Conservation (phyloP, 2,888 invertebrate genomes). For the Hybos culiciformis region DNA sequence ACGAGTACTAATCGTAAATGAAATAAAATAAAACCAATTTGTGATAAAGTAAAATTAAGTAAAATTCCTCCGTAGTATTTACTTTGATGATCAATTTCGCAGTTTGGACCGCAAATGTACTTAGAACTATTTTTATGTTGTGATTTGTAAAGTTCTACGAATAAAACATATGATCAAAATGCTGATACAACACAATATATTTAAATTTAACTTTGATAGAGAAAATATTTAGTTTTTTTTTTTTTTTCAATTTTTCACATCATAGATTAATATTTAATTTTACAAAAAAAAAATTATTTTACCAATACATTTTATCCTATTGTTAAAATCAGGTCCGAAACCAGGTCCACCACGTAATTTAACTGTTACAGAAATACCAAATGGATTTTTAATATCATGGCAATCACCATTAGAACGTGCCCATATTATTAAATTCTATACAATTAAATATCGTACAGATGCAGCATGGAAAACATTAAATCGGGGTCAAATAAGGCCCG, state of each 20-base stretch:
- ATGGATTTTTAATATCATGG: conserved; percentile 86
- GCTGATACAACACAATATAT: too few relatives aligned
- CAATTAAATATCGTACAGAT: conserved; percentile 82
- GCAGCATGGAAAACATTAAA: conserved; percentile 80
- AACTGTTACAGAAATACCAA: conserved; percentile 75
- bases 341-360: conserved; percentile 85
- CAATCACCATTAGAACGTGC: conserved; percentile 69
- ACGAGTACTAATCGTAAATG: too few relatives aligned
- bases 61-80: too few relatives aligned
- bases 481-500: conserved; percentile 75
- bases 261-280: background rate
- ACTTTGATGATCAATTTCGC: too few relatives aligned
- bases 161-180: too few relatives aligned
- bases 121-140: too few relatives aligned
- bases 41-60: too few relatives aligned
- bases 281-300: background rate
- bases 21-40: too few relatives aligned
- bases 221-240: conserved; percentile 5
- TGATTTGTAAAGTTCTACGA: too few relatives aligned
- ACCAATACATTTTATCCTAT: background rate
- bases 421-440: conserved; percentile 74
- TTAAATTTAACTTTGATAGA: too few relatives aligned
- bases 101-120: too few relatives aligned
- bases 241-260: too few relatives aligned
- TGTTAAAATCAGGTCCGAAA: conserved; percentile 60